Conservation (phyloP, 2,888 invertebrate species). For the Ennomos quercinarius region DNA sequence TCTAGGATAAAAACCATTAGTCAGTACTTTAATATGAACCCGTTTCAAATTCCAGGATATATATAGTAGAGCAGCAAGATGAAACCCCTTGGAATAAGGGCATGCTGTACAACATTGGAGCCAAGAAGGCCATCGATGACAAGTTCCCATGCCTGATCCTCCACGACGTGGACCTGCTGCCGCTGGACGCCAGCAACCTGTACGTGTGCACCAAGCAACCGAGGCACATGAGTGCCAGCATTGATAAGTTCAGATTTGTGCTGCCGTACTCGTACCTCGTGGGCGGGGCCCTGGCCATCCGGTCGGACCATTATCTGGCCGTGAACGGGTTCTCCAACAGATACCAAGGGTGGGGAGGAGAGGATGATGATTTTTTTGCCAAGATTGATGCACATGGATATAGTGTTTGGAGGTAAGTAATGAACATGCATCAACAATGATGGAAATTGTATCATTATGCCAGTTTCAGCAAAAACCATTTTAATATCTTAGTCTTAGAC, state of each 20-base stretch:
- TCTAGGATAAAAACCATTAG: too few relatives aligned
- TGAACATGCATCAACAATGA: too few relatives aligned
- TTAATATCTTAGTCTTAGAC: too few relatives aligned
- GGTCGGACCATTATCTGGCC: constrained; percentile 59
- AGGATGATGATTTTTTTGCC: constrained; percentile 73
- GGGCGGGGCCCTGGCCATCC: constrained; percentile 74
- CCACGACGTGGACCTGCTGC: constrained; percentile 96
- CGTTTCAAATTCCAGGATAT: constrained; percentile 84
- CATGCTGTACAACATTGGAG: constrained; percentile 94
- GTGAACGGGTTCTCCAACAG: constrained; percentile 74
- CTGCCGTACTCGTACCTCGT: constrained; percentile 56
- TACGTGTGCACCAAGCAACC: constrained; percentile 93
- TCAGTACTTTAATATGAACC: not conserved
- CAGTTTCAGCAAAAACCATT: too few relatives aligned
- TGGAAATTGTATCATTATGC: too few relatives aligned
- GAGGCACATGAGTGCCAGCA: constrained; percentile 94
- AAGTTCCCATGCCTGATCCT: constrained; percentile 93
- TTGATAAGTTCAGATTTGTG: constrained; percentile 89
- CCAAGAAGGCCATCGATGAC: constrained; percentile 88
- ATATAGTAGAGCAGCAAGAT: constrained; percentile 93
- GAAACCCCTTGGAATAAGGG: constrained; percentile 94
- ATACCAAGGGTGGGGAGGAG: constrained; percentile 78
- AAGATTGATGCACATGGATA: constrained; percentile 57
- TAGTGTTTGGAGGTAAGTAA: constrained; percentile 59
- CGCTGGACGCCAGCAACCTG: constrained; percentile 91